Evolutionary conservation across 2,888 invertebrate genomes (phyloP).

Genomic region (Drepanosiphum platanoidis): DNA sequence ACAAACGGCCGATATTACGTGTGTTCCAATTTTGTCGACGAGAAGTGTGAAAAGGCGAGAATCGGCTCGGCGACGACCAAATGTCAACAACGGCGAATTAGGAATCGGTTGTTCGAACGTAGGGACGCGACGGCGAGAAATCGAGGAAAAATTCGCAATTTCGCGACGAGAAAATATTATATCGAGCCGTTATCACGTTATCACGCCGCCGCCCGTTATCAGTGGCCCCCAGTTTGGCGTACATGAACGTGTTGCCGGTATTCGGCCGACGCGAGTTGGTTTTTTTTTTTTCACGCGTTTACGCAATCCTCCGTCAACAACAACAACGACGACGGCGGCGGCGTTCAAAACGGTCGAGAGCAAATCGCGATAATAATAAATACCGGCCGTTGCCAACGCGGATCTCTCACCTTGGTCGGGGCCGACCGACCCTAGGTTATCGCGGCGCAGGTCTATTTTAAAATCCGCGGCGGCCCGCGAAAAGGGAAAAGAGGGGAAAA

Average conservation of each 20-base stretch:
- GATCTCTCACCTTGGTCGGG: constrained; percentile 22
- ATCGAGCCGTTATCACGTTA: constrained; percentile 23
- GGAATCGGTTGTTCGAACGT: too few species aligned
- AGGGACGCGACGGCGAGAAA: too few species aligned
- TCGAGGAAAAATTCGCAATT: not conserved
- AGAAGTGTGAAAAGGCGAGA: too few species aligned
- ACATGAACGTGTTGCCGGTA: constrained; percentile 26
- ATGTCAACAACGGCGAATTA: too few species aligned
- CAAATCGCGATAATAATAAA: not conserved
- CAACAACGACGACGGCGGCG: not conserved
- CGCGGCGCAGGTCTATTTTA: not conserved
- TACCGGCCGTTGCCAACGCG: not conserved
- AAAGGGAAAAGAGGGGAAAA: not conserved
- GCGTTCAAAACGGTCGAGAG: not conserved
- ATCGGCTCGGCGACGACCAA: too few species aligned
- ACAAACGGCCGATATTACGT: too few species aligned
- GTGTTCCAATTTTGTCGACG: too few species aligned
- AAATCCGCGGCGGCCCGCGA: not conserved
- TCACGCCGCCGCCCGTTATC: not conserved
- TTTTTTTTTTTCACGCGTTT: not conserved
- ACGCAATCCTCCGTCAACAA: not conserved
- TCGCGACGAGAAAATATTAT: not conserved
- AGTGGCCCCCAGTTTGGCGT: not conserved
- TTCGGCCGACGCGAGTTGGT: not conserved
- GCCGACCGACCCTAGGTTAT: constrained; percentile 15